These are phyloP conservation scores for Carettochelys insculpta DNA, from an alignment of 2,113 vertebrate species.

Conservation along the genomic window DNA sequence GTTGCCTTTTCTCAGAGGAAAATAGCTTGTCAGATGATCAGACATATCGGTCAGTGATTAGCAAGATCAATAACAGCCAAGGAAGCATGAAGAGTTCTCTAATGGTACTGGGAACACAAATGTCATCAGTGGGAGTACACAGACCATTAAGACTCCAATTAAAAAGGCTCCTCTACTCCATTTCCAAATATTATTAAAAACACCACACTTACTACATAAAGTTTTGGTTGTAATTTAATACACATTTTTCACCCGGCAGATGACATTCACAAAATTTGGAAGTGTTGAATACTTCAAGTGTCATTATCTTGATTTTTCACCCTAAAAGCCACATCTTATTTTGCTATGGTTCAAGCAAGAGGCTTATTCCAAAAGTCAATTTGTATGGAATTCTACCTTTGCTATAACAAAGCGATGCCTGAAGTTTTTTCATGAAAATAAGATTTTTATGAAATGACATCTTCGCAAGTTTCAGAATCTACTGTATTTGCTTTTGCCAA, in stretches of 20 bases:
- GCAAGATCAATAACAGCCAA: not conserved
- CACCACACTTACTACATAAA: rapidly evolving
- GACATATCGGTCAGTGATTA: not conserved
- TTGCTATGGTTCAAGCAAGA: not conserved
- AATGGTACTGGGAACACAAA: not conserved
- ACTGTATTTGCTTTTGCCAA: not conserved
- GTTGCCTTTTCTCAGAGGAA: not conserved
- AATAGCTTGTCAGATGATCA: not conserved
- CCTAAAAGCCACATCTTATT: not conserved
- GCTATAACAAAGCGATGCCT: not conserved
- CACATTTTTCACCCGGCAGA: not conserved
- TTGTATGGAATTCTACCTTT: not conserved
- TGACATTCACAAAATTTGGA: not conserved
- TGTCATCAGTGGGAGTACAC: not conserved
- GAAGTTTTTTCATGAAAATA: not conserved
- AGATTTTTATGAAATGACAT: not conserved
- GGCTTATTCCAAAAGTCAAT: not conserved
- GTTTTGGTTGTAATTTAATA: not conserved
- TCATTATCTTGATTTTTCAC: not conserved
- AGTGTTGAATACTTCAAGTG: not conserved
- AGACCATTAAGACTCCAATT: not conserved
- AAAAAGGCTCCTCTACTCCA: not conserved
- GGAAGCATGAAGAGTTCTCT: not conserved
- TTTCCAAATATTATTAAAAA: not conserved
- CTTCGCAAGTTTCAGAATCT: not conserved